Percentiles rank a stretch among this genome's conserved stretches.
Evolutionary conservation across 2,888 invertebrate species (phyloP).

Genomic region (Drosophila cracens): DNA sequence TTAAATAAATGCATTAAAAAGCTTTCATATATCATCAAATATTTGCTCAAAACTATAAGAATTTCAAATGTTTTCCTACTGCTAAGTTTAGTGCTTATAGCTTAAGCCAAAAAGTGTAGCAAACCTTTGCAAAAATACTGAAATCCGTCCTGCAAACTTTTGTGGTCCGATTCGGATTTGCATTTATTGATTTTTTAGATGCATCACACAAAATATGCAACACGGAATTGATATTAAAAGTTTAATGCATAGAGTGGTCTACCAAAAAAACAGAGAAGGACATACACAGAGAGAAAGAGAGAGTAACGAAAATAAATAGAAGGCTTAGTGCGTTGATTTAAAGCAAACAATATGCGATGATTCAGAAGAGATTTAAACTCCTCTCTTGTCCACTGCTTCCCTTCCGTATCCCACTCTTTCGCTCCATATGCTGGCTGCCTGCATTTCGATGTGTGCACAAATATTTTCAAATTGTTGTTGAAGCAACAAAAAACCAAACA

Average conservation of each 20-base stretch:
- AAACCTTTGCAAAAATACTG: neutral
- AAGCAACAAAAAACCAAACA: slow-evolving; percentile 36
- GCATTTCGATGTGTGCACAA: slow-evolving; percentile 45
- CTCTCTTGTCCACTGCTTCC: neutral
- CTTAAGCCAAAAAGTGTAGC: neutral
- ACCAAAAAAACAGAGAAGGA: slow-evolving; percentile 2
- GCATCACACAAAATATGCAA: slow-evolving; percentile 59
- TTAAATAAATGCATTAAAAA: neutral
- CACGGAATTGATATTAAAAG: slow-evolving; percentile 71
- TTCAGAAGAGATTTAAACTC: slow-evolving; percentile 40
- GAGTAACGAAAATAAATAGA: slow-evolving; percentile 13
- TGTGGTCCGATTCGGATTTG: slow-evolving; percentile 23
- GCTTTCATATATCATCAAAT: neutral
- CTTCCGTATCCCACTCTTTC: neutral
- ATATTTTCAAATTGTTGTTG: slow-evolving; percentile 57
- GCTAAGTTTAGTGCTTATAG: neutral
- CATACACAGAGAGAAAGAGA: slow-evolving; percentile 7
- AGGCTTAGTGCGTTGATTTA: slow-evolving; percentile 54
- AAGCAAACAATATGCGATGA: slow-evolving; percentile 37
- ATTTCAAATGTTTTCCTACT: neutral
- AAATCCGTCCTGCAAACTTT: neutral
- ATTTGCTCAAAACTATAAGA: neutral
- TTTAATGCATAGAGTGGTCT: slow-evolving; percentile 61
- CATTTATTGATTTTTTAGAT: slow-evolving; percentile 39
- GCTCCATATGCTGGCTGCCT: neutral